Evolutionary conservation across 2,113 vertebrate species (phyloP), one percentile per base, ranked within the genome.

Genomic region (Oncorhynchus nerka): DNA sequence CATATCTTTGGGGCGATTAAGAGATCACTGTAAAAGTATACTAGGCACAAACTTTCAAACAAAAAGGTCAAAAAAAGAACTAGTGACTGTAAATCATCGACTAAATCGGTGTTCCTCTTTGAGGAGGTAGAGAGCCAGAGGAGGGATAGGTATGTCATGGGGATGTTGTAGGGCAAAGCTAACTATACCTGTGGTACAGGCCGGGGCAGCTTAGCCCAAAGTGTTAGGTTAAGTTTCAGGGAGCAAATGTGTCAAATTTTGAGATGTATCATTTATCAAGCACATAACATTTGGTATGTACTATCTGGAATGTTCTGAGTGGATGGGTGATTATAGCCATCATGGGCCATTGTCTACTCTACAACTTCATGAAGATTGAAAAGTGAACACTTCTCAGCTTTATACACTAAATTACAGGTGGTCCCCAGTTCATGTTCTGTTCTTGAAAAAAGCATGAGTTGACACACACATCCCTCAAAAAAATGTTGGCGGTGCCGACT

Each of bases 1-100:
- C 81, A 91, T 88, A 84, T 87, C 81, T 92, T 51, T 81, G 75
- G 39, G 73, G 71, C 73, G 16, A 91, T 89, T 90, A 86, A 87
- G 86, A 84, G 79, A 85, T 85, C 71, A 83, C 55, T 86, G 77
- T 85, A 81, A 88, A 79, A 76, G 81, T 86, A 84, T 77, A 28
- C 72, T 55, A 5, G 0, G 74, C 73, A 70, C 62, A 88, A 84
- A 78, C 79, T 72, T 39, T 15, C 71, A 72, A 75, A 11, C 34
- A 11, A 24, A 24, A 45, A 68, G 68, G 48, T 74, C 77, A 77
- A 73, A 75, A 78, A 83, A 83, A 73, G 55, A 70, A 39, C 20
- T 34, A 73, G n/a, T 68, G 65, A 45, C 15, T 15, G 5, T 30
- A 70, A 12, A 45, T 64, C 22, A 19, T 64, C 0, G 2, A 67